Evolutionary conservation across 2,797 vertebrate genomes (phyloP).

Genomic region (Erithacus rubecula): DNA sequence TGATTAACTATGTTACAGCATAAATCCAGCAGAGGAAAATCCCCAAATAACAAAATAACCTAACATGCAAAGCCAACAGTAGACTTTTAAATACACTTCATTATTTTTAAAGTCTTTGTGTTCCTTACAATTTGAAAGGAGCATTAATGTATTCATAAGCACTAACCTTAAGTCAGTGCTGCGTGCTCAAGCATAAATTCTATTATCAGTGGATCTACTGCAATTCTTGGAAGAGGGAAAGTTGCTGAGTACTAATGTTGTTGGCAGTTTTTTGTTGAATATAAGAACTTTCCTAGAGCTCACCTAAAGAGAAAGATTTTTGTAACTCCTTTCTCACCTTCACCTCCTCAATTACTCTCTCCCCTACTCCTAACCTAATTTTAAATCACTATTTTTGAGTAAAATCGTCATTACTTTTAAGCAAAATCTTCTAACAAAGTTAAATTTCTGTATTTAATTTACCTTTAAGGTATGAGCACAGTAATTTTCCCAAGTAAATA

Average conservation of each 20-base stretch:
- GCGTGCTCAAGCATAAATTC: constrained; percentile 61
- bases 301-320: neutral
- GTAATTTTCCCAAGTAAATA: neutral
- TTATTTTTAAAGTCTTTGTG: constrained; percentile 23
- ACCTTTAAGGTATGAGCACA: neutral
- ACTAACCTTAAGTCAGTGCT: constrained; percentile 44
- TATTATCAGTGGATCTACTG: constrained; percentile 59
- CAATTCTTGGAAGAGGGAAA: constrained; percentile 35
- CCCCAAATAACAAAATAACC: constrained; percentile 1
- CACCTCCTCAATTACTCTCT: neutral
- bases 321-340: neutral
- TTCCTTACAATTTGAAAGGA: constrained; percentile 21
- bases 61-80: neutral
- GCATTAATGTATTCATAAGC: constrained; percentile 45
- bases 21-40: constrained; percentile 12
- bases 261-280: neutral
- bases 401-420: neutral
- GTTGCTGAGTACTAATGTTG: neutral
- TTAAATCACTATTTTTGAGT: neutral
- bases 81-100: neutral
- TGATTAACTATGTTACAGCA: neutral
- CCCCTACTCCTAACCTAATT: neutral
- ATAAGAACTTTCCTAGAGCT: neutral
- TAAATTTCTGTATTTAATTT: neutral
- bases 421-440: neutral